Percentiles rank a stretch among this genome's conserved stretches.
Evolutionary conservation across 2,888 invertebrate genomes (phyloP).

Genomic region (Cephonodes hylas): DNA sequence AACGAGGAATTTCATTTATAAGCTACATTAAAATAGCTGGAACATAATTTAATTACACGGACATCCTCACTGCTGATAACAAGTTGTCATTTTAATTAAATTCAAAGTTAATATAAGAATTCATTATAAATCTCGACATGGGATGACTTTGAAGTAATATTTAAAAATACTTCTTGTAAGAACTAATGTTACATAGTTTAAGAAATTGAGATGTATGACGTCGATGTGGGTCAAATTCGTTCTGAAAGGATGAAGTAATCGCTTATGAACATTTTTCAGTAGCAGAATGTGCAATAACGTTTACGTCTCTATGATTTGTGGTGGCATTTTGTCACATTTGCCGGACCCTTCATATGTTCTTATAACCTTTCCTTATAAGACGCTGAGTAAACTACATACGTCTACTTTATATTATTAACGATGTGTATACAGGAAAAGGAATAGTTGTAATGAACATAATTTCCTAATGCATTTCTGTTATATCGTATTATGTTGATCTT

Average conservation of each 20-base stretch:
- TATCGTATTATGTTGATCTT: background rate
- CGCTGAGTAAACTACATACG: background rate
- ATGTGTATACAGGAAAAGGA: background rate
- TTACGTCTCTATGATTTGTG: constrained; percentile 65
- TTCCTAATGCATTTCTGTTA: background rate
- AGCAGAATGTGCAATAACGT: constrained; percentile 59
- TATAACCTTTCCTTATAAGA: background rate
- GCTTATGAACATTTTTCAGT: constrained; percentile 51
- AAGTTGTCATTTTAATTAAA: background rate
- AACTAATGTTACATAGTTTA: background rate
- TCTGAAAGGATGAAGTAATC: background rate
- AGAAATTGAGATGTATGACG: background rate
- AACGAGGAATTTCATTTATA: background rate
- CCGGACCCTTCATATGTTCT: background rate
- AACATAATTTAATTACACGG: background rate
- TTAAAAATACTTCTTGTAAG: background rate
- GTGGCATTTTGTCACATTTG: constrained; percentile 50
- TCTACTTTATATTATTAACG: background rate
- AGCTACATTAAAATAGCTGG: background rate
- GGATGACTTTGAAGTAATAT: background rate
- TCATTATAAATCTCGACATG: background rate
- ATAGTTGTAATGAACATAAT: background rate
- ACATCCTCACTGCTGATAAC: background rate
- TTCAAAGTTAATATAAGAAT: background rate
- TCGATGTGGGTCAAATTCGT: background rate